Conservation (phyloP, 2,797 vertebrate species). For the Australoheros facetus region DNA sequence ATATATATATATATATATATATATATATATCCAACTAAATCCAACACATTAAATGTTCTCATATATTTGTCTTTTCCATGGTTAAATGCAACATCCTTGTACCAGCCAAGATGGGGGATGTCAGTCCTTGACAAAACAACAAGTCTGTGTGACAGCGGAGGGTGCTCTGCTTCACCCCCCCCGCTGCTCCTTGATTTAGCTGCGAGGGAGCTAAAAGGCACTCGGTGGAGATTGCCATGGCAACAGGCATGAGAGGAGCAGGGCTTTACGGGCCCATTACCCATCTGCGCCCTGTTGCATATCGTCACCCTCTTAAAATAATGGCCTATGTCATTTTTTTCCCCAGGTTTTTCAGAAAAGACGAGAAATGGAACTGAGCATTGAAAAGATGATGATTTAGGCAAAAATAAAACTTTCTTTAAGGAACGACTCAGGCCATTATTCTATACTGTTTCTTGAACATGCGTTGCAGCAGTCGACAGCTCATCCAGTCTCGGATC, state of each 20-base stretch:
- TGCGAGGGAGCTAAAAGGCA: constrained; percentile 29
- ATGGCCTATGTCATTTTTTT: no score
- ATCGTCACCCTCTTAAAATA: no score
- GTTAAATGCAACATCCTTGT: background rate
- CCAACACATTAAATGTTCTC: background rate
- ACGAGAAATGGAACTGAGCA: no score
- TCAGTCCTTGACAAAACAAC: background rate
- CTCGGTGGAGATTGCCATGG: constrained; percentile 44
- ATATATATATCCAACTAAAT: no score
- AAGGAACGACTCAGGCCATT: no score
- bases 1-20: no score
- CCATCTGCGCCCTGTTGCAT: constrained; percentile 39
- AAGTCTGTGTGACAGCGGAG: background rate
- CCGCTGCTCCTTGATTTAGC: constrained; percentile 35
- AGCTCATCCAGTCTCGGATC: background rate
- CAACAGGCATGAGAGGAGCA: constrained; percentile 47
- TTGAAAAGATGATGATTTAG: no score
- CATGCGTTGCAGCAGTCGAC: background rate
- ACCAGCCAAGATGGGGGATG: background rate
- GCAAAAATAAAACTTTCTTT: no score
- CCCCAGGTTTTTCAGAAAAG: no score
- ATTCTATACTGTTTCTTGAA: background rate
- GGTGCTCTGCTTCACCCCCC: constrained; percentile 2
- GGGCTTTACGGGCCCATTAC: constrained; percentile 33
- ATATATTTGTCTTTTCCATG: background rate